These are phyloP conservation scores for Hydra vulgaris DNA, from an alignment of 30 jellyfish, hydroid and myxozoan genomes.

Conservation along the genomic window DNA sequence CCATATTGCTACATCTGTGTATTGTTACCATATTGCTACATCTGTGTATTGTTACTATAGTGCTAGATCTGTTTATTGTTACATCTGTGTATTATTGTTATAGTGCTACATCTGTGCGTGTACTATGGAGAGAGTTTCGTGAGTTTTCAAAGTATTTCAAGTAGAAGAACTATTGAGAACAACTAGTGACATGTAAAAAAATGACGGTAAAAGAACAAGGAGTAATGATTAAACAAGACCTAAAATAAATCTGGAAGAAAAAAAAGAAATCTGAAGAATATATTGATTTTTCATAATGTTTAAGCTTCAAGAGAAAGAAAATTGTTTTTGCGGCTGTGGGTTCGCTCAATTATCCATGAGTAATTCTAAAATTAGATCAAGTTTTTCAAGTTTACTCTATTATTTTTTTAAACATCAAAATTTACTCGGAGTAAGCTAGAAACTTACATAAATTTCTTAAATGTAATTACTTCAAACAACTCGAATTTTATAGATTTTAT, in stretches of 20 bases:
- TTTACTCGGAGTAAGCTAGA: neutral
- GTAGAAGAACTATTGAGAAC: neutral
- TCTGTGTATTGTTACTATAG: no score
- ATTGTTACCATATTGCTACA: no score
- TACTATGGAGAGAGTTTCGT: slow-evolving; percentile 50
- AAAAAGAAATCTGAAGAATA: no score
- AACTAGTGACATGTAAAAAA: neutral
- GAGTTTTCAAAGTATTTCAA: slow-evolving; percentile 45
- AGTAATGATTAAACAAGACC: no score
- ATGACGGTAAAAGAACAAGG: neutral
- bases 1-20: no score
- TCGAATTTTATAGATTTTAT: neutral
- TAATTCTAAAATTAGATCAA: neutral
- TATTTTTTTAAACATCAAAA: neutral
- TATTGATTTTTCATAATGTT: no score
- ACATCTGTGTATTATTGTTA: neutral
- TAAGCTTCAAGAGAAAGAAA: no score
- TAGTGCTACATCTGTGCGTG: slow-evolving; percentile 49
- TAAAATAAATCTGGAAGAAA: no score
- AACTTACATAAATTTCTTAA: neutral
- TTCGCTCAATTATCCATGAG: no score
- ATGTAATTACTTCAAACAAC: neutral
- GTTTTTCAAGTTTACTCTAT: neutral
- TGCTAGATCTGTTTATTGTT: no score
- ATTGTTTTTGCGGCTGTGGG: neutral